Evolutionary conservation across 1,140 invertebrate species (phyloP).

Genomic region (Drosophila melanogaster): DNA sequence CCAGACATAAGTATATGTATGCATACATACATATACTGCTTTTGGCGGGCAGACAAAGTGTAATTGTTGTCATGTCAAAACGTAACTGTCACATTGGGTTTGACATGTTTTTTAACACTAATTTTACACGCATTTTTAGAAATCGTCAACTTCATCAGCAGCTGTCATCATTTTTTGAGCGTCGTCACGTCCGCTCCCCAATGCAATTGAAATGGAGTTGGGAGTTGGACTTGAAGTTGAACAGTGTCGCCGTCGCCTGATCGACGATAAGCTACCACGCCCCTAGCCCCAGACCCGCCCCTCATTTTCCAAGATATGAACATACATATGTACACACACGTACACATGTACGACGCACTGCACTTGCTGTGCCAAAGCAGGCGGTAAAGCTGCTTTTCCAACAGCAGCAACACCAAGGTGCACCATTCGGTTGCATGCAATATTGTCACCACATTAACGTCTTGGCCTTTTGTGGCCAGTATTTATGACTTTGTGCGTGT

Average conservation of each 20-base stretch:
- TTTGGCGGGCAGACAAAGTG: constrained; percentile 51
- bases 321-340: too few species aligned
- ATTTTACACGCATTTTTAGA: constrained; percentile 83
- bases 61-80: constrained; percentile 80
- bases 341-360: not conserved
- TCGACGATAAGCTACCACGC: constrained; percentile 69
- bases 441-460: constrained; percentile 83
- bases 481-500: constrained; percentile 77
- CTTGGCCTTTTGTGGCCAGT: constrained; percentile 80
- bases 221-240: constrained; percentile 25
- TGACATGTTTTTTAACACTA: constrained; percentile 83
- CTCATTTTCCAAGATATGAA: constrained; percentile 7
- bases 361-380: constrained; percentile 48
- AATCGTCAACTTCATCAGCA: constrained; percentile 82
- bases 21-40: not conserved
- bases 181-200: constrained; percentile 68
- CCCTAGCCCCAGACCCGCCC: constrained; percentile 18
- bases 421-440: constrained; percentile 72
- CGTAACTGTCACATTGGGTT: constrained; percentile 78
- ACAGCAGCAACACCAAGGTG: constrained; percentile 10
- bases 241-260: constrained; percentile 58
- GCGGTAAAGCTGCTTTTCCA: constrained; percentile 60
- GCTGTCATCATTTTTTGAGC: constrained; percentile 78
- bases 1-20: not conserved
- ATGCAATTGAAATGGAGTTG: constrained; percentile 16